Base-by-base conservation (phyloP, 37 sponge, comb jelly and placozoan species). In the Theonella swinhoei region DNA sequence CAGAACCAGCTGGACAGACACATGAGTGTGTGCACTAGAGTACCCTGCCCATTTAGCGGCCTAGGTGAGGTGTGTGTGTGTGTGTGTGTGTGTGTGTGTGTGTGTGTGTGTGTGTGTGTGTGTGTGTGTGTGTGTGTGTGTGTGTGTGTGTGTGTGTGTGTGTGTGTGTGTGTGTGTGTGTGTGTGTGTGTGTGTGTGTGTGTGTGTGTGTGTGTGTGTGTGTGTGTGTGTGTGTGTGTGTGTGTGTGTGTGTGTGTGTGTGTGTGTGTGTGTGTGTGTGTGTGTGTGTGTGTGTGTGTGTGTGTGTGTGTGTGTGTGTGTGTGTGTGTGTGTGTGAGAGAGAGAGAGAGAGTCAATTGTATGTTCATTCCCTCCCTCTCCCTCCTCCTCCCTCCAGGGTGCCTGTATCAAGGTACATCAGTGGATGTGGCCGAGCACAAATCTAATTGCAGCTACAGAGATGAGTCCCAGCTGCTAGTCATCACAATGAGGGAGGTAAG, bases 401-500 rank as follows among this genome's bases (percentile, higher is more conserved):
- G 94, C 41, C 17, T 33, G 14, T 93, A 86, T 73, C 73, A 32
- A 31, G 94, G 94, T n/a, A 89, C 74, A 0, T 67, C 61, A 30
- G 72, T 36, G 0, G 87, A 83, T 23, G 79, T 86, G 63, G 60
- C 64, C 22, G 77, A 74, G 2, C 94, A 93, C 83, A 86, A 93
- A 77, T 3, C 30, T 19, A 39, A 42, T 3, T 93, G 94, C 43
- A 68, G 68, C 24, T 87, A 62, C 47, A 85, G 58, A 36, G 90
- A 89, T 29, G 91, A 91, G 30, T 70, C 87, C 39, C 91, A 91
- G 41, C 78, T 91, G 37, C 72, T 86, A 19, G 72, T 86, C 31
- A 68, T 85, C 72, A 76, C 83, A 32, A 91, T 91, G 91, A 85
- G 69, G 68, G 87, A 91, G 87, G 91, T 91, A 70, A n/a, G 59